Evolutionary conservation across 2,797 vertebrate genomes (phyloP), one percentile per base, ranked within the genome.

Genomic region (Cynopterus sphinx): DNA sequence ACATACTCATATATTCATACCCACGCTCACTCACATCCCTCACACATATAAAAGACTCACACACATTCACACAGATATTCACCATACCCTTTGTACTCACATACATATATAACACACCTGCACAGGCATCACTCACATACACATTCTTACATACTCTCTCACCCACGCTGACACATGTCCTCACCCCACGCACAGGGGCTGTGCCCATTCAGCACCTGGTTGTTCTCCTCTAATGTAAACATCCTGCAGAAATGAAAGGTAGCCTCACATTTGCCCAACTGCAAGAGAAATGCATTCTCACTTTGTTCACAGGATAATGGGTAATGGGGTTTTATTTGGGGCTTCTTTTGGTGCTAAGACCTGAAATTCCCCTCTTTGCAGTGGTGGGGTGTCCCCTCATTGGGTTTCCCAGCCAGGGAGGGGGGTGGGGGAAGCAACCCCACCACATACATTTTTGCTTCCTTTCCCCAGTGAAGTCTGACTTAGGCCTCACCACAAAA

Each of bases 191-290:
- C 53, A 31, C 10, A 9, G 9, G 26, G 43, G 39, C 59, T 82
- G 36, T 12, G 19, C 87, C 33, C 71, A 15, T 33, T 65, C 59
- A 51, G 41, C 55, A 57, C 7, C 9, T 49, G 39, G 22, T 2
- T 6, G 10, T 22, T 79, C 57, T 78, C 55, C 53, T 93, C 36
- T 63, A 46, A 68, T 77, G 70, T 93, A 87, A 95, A 95, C 81
- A 95, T 87, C 51, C 81, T 59, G 51, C 31, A 88, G 55, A 90
- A 96, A 63, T 22, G 59, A 90, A 94, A 97, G 87, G 53, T 5
- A 71, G 26, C 9, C 16, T 78, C 21, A 12, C 39, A 36, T 63
- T 39, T 88, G n/a, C 75, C 71, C 41, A 65, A 8, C 24, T 31
- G 16, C n/a, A 8, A 79, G 49, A 95, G 78, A 90, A 87, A 70